Percentiles rank a stretch among this genome's conserved stretches.
phyloP scores from a whole-genome alignment of 1,140 invertebrate genomes.

The Pachyrhynchus sulphureomaculatus region DNA sequence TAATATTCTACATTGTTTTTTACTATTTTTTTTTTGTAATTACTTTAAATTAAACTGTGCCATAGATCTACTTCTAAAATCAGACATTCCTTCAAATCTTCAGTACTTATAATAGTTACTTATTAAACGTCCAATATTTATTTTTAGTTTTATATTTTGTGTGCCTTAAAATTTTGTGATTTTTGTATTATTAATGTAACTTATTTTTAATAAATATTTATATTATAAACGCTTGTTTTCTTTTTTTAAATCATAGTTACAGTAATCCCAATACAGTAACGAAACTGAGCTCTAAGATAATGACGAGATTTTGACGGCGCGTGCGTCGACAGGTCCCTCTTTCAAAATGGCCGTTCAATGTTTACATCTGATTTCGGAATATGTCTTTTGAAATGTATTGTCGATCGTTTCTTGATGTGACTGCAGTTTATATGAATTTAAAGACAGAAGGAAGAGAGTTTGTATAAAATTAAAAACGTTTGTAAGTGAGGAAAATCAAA shows the following conservation, averaged over 20 bases:
- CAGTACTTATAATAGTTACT: constrained; percentile 19
- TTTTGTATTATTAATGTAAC: constrained; percentile 16
- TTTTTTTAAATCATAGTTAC: not conserved
- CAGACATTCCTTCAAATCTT: constrained; percentile 19
- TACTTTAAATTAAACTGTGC: constrained; percentile 14
- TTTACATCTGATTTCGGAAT: too few relatives aligned
- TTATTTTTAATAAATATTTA: constrained; percentile 21
- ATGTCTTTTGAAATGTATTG: too few relatives aligned
- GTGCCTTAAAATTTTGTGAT: constrained; percentile 29
- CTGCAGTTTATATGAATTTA: too few relatives aligned
- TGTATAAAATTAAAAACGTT: not conserved
- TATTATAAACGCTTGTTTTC: not conserved
- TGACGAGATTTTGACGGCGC: too few relatives aligned
- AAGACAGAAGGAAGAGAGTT: too few relatives aligned
- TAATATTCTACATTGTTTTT: too few relatives aligned
- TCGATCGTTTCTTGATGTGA: too few relatives aligned
- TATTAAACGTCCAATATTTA: constrained; percentile 5
- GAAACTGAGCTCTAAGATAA: too few relatives aligned
- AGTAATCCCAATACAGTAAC: too few relatives aligned
- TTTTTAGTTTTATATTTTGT: constrained; percentile 23
- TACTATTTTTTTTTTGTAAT: not conserved
- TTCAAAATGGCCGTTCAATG: too few relatives aligned
- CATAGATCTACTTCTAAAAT: constrained; percentile 17
- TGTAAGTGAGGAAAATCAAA: too few relatives aligned
- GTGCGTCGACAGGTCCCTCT: too few relatives aligned